phyloP scores from a whole-genome alignment of 2,797 vertebrate genomes.

The Rhinoraja longicauda region DNA sequence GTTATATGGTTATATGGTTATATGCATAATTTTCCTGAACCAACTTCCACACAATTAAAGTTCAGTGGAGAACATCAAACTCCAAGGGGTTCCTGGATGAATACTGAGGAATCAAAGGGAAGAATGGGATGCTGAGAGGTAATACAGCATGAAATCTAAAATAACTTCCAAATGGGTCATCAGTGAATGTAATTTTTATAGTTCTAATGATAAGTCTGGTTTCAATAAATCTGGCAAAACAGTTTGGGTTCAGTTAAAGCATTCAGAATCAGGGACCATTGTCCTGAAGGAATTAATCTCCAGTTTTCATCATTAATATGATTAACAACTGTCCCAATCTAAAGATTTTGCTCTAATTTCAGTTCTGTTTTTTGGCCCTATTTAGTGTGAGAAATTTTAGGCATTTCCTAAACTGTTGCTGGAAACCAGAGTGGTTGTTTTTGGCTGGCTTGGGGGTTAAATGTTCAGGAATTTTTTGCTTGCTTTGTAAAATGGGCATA shows the following conservation, averaged over 20 bases:
- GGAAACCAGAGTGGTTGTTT: neutral
- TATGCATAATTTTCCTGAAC: neutral
- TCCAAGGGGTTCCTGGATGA: neutral
- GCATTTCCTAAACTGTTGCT: constrained; percentile 30
- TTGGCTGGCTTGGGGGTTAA: constrained; percentile 27
- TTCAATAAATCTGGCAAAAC: constrained; percentile 30
- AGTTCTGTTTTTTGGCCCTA: constrained; percentile 18
- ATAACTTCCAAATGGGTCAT: constrained; percentile 15
- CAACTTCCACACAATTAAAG: neutral
- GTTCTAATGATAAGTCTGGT: neutral
- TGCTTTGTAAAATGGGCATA: constrained; percentile 4
- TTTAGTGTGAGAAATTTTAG: neutral
- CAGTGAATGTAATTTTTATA: constrained; percentile 4
- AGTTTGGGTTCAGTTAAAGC: neutral
- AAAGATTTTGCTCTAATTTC: neutral
- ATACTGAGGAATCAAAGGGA: neutral
- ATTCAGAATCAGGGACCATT: neutral
- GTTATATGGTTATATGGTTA: too few relatives aligned
- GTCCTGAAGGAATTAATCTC: constrained; percentile 2
- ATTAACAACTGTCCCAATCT: constrained; percentile 22
- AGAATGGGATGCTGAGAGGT: neutral
- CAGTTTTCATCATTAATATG: neutral
- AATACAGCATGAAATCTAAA: neutral
- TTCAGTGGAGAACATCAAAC: neutral
- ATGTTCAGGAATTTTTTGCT: constrained; percentile 33